These are phyloP conservation scores for Cherax destructor DNA, from an alignment of 1,140 invertebrate genomes.

Conservation along the genomic window DNA sequence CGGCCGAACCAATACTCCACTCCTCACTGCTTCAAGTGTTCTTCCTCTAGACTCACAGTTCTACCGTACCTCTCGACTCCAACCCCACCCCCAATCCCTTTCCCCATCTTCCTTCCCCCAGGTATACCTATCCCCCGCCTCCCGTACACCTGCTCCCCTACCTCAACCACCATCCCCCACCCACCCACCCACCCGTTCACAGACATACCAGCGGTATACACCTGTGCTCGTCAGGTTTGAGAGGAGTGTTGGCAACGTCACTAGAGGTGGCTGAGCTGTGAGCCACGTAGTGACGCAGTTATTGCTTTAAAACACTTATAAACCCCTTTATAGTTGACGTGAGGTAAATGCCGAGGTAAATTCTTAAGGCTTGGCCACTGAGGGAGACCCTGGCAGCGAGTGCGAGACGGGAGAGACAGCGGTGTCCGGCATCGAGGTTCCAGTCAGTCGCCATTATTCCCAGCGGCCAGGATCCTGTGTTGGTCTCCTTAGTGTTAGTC, in stretches of 20 bases:
- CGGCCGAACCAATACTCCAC: background rate
- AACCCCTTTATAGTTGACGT: background rate
- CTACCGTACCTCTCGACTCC: background rate
- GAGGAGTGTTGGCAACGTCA: slow-evolving; percentile 6
- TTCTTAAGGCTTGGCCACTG: background rate
- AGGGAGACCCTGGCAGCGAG: too few species aligned
- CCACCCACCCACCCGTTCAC: background rate
- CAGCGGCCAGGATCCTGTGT: slow-evolving; percentile 26
- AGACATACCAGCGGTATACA: slow-evolving; percentile 5
- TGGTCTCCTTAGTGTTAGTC: slow-evolving; percentile 19
- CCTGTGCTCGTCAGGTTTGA: slow-evolving; percentile 15
- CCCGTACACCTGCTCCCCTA: background rate
- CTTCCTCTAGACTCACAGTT: background rate
- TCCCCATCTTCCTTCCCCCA: background rate
- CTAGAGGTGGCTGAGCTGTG: background rate
- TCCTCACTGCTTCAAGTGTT: background rate
- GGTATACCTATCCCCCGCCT: background rate
- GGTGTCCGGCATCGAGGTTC: slow-evolving; percentile 23
- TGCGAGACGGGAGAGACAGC: background rate
- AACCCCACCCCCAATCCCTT: background rate
- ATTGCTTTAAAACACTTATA: background rate
- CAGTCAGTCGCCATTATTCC: slow-evolving; percentile 25
- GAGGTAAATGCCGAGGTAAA: too few species aligned
- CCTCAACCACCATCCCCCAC: slow-evolving; percentile 17
- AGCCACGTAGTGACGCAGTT: background rate